Percentiles rank a stretch among this genome's conserved stretches.
phyloP scores from a whole-genome alignment of 2,113 vertebrate species.

The Microcebus griseorufus region DNA sequence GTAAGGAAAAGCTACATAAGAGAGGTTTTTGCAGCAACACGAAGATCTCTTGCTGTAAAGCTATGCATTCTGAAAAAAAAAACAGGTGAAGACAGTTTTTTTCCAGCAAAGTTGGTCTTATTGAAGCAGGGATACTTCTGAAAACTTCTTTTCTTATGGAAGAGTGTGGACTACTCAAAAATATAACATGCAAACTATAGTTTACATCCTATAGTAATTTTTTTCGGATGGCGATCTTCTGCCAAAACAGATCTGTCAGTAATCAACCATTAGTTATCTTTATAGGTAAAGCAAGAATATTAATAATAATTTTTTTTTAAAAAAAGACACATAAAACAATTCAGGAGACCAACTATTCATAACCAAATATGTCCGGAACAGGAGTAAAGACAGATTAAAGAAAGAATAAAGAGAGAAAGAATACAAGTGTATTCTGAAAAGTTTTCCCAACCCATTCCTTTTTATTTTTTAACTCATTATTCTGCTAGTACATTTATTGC shows the following conservation, averaged over 20 bases:
- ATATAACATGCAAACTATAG: not conserved
- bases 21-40: constrained; percentile 53
- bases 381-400: not conserved
- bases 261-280: not conserved
- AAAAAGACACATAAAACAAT: not conserved
- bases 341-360: not conserved
- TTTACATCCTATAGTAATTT: not conserved
- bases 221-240: constrained; percentile 13
- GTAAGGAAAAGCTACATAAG: constrained; percentile 41
- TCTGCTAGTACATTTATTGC: not conserved
- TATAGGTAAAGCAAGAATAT: not conserved
- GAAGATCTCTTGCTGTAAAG: not conserved
- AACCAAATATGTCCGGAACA: not conserved
- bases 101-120: not conserved
- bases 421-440: not conserved
- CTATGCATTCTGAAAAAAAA: constrained; percentile 28
- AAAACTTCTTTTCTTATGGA: not conserved
- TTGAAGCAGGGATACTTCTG: not conserved
- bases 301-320: not conserved
- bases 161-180: not conserved
- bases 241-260: not conserved
- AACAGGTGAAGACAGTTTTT: not conserved
- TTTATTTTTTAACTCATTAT: not conserved
- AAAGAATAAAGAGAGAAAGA: not conserved
- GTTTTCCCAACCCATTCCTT: not conserved